phyloP scores from a whole-genome alignment of 2,888 invertebrate genomes.

The Hypselothyrea guttata region DNA sequence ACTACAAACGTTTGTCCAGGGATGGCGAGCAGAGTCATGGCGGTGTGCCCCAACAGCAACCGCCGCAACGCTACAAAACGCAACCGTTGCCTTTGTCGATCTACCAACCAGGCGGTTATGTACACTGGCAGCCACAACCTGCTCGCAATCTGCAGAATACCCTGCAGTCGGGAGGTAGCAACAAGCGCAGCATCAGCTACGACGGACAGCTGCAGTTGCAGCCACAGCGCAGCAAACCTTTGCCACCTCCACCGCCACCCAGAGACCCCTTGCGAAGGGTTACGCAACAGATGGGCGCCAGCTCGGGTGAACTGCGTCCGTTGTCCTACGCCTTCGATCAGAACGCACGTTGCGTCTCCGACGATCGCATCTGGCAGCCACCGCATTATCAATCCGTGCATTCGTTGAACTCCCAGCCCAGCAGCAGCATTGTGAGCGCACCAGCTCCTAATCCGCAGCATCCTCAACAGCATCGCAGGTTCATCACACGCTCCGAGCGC shows the following conservation, averaged over 20 bases:
- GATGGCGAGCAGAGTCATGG: constrained; percentile 85
- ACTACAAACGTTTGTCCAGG: constrained; percentile 88
- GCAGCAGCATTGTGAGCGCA: constrained; percentile 59
- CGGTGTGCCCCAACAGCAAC: constrained; percentile 63
- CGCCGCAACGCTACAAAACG: constrained; percentile 82
- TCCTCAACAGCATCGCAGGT: constrained; percentile 63
- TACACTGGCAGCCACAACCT: constrained; percentile 71
- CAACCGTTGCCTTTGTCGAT: constrained; percentile 82
- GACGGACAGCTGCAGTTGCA: constrained; percentile 81
- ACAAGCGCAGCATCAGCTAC: constrained; percentile 81
- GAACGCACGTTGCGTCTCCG: constrained; percentile 81
- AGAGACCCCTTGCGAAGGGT: constrained; percentile 86
- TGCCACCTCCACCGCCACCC: constrained; percentile 91
- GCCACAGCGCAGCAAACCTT: constrained; percentile 77
- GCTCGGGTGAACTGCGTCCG: constrained; percentile 82
- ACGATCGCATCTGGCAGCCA: constrained; percentile 81
- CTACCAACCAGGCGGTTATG: constrained; percentile 66
- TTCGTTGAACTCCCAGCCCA: constrained; percentile 73
- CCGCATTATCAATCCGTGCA: constrained; percentile 80
- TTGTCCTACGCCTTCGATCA: constrained; percentile 84
- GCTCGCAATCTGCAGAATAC: constrained; percentile 73
- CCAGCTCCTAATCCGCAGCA: constrained; percentile 14
- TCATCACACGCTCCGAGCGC: constrained; percentile 79
- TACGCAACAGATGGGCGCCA: constrained; percentile 61
- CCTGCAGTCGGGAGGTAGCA: constrained; percentile 64